phyloP scores from a whole-genome alignment of 2,797 vertebrate genomes.

The Hyperoplus immaculatus region DNA sequence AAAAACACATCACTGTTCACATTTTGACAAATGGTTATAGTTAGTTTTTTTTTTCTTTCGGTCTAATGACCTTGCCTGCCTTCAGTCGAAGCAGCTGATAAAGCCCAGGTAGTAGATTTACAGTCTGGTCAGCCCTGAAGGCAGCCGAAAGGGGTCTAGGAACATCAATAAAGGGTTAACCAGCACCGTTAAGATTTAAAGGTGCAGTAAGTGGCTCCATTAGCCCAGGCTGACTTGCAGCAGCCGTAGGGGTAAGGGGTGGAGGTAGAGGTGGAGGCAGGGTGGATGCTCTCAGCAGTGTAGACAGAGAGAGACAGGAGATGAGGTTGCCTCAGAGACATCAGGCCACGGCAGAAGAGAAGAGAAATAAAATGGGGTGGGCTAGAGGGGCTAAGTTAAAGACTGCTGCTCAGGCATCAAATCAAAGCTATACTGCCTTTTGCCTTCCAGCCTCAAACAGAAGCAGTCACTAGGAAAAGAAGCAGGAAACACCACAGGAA shows the following conservation, averaged over 20 bases:
- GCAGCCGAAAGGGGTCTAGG: slow-evolving; percentile 72
- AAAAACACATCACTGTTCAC: slow-evolving; percentile 38
- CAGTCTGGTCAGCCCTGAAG: slow-evolving; percentile 67
- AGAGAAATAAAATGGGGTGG: slow-evolving; percentile 1
- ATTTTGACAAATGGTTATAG: slow-evolving; percentile 60
- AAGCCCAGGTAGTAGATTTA: slow-evolving; percentile 72
- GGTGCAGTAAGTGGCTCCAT: slow-evolving; percentile 86
- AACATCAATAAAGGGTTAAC: slow-evolving; percentile 86
- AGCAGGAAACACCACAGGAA: slow-evolving; percentile 73
- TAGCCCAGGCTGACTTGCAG: slow-evolving; percentile 72
- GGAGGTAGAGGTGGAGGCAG: slow-evolving; percentile 41
- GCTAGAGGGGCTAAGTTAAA: slow-evolving; percentile 67
- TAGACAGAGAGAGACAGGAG: slow-evolving; percentile 62
- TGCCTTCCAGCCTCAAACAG: slow-evolving; percentile 55
- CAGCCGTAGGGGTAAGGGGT: slow-evolving; percentile 57
- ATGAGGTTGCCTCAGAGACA: slow-evolving; percentile 75
- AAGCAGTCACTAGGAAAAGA: slow-evolving; percentile 46
- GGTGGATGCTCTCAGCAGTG: slow-evolving; percentile 39
- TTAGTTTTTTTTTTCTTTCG: slow-evolving; percentile 29
- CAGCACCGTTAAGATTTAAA: slow-evolving; percentile 84
- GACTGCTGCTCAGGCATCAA: slow-evolving; percentile 64
- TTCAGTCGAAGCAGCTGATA: slow-evolving; percentile 78
- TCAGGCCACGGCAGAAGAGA: slow-evolving; percentile 45
- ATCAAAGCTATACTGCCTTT: slow-evolving; percentile 67
- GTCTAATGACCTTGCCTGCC: slow-evolving; percentile 71